Evolutionary conservation across 2,797 vertebrate genomes (phyloP).

Genomic region (Hypotaenidia philippensis): DNA sequence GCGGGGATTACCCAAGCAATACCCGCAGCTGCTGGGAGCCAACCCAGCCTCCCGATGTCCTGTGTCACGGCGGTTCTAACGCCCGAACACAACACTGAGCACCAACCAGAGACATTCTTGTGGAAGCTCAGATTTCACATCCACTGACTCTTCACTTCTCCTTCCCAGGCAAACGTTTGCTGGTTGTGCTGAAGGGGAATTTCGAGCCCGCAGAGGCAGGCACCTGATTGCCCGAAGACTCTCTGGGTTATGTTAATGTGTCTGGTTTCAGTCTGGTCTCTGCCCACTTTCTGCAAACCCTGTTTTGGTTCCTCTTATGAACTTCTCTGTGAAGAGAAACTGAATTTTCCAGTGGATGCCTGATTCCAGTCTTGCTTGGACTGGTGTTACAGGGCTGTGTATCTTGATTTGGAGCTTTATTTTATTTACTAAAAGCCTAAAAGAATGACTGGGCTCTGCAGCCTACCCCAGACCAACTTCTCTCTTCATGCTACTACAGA

Average conservation of each 20-base stretch:
- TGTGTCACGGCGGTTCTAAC: not conserved
- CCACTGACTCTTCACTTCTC: constrained; percentile 16
- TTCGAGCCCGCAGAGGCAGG: not conserved
- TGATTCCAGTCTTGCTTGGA: not conserved
- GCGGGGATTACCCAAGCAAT: not conserved
- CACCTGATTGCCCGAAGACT: constrained; percentile 31
- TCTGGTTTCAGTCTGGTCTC: constrained; percentile 40
- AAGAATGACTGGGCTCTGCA: not conserved
- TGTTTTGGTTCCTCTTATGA: not conserved
- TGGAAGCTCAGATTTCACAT: constrained; percentile 56
- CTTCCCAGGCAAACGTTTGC: not conserved
- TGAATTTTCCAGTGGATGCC: not conserved
- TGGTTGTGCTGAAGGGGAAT: constrained; percentile 53
- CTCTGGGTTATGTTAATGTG: not conserved
- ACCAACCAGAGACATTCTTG: constrained; percentile 40
- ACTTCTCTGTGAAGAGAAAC: not conserved
- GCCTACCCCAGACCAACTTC: not conserved
- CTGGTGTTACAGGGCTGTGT: not conserved
- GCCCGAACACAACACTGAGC: not conserved
- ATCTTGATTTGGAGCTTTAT: not conserved
- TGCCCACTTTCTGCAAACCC: not conserved
- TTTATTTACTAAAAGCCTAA: not conserved
- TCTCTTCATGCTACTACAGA: not conserved
- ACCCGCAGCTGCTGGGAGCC: not conserved
- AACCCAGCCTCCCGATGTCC: not conserved